Percentiles rank a stretch among this genome's conserved stretches.
Evolutionary conservation across 2,888 invertebrate species (phyloP).

Genomic region (Lasioglossum leucozonium): DNA sequence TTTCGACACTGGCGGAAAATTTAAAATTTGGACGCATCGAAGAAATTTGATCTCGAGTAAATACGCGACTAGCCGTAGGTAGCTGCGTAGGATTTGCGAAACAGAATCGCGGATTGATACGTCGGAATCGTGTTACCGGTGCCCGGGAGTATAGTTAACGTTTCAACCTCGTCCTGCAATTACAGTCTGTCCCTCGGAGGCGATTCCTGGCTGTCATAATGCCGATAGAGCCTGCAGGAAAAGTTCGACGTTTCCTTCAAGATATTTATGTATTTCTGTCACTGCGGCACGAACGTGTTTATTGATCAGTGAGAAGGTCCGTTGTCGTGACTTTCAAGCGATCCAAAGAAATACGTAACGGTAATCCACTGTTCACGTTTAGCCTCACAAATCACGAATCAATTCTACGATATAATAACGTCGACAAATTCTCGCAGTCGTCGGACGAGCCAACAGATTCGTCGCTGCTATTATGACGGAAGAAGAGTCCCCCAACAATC

Average conservation of each 20-base stretch:
- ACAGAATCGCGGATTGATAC: slow-evolving; percentile 73
- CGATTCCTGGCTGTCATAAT: slow-evolving; percentile 67
- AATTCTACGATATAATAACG: not conserved
- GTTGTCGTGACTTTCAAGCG: too few relatives aligned
- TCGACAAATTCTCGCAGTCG: not conserved
- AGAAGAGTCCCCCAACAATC: not conserved
- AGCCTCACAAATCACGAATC: not conserved
- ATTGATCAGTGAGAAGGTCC: slow-evolving; percentile 41
- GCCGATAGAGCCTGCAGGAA: slow-evolving; percentile 58
- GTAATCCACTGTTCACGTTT: not conserved
- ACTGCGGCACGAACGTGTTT: slow-evolving; percentile 43
- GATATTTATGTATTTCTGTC: slow-evolving; percentile 59
- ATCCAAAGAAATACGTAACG: not conserved
- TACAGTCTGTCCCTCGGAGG: slow-evolving; percentile 71
- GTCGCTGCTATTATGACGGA: not conserved
- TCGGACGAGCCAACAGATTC: not conserved
- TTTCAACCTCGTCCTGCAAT: slow-evolving; percentile 67
- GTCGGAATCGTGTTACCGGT: slow-evolving; percentile 72
- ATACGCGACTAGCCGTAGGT: not conserved
- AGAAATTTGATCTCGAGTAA: not conserved
- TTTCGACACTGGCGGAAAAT: not conserved
- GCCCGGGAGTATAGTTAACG: slow-evolving; percentile 65
- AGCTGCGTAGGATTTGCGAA: slow-evolving; percentile 22
- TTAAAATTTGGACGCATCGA: too few relatives aligned
- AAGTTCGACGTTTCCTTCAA: slow-evolving; percentile 64